Percentiles rank a stretch among this genome's conserved stretches.
phyloP scores from a whole-genome alignment of 2,113 vertebrate genomes.

The Paradoxurus hermaphroditus region DNA sequence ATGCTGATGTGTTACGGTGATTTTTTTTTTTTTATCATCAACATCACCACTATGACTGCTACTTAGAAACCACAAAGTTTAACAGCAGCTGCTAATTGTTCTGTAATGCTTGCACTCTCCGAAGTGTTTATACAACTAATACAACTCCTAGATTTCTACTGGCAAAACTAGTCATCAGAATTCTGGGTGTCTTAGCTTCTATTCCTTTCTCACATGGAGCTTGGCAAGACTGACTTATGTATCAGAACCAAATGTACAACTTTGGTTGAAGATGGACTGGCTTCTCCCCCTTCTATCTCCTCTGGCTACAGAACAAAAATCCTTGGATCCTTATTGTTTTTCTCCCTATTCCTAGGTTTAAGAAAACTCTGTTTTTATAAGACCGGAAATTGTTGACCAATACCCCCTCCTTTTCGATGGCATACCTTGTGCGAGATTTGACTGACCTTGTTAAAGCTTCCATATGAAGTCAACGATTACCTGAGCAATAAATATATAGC shows the following conservation, averaged over 20 bases:
- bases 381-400: neutral
- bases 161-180: neutral
- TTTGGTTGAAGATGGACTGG: neutral
- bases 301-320: neutral
- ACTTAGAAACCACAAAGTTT: neutral
- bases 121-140: neutral
- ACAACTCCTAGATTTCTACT: neutral
- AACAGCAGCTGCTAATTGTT: neutral
- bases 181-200: neutral
- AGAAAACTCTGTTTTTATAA: neutral
- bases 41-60: neutral
- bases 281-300: neutral
- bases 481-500: neutral
- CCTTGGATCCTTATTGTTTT: neutral
- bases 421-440: neutral
- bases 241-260: neutral
- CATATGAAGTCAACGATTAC: neutral
- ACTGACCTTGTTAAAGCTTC: neutral
- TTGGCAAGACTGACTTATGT: neutral
- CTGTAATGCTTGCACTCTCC: neutral
- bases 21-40: neutral
- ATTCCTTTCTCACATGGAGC: neutral
- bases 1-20: neutral
- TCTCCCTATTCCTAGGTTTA: neutral
- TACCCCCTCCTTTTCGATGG: neutral